phyloP scores from a whole-genome alignment of 2,113 vertebrate genomes.

The Daphoenositta chrysoptera region DNA sequence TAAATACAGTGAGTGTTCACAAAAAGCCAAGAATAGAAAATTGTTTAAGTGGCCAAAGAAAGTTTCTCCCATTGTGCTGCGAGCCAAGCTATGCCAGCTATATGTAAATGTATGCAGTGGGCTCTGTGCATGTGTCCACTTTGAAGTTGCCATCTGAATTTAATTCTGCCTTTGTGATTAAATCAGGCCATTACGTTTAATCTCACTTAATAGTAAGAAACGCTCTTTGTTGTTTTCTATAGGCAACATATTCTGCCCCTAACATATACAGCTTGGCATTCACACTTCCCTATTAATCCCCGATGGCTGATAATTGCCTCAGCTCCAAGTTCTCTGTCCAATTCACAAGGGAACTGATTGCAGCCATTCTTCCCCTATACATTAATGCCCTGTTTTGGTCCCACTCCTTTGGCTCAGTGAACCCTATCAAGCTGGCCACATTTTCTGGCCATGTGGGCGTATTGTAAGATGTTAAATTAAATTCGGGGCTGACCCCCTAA shows the following conservation, averaged over 20 bases:
- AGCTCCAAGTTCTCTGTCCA: conserved; percentile 78
- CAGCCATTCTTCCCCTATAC: conserved; percentile 81
- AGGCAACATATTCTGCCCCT: conserved; percentile 83
- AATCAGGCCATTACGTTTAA: conserved; percentile 86
- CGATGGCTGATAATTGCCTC: conserved; percentile 85
- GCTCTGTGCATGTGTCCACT: conserved; percentile 77
- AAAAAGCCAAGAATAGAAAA: conserved; percentile 76
- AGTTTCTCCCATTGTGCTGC: conserved; percentile 75
- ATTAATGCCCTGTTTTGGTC: conserved; percentile 81
- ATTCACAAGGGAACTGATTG: conserved; percentile 82
- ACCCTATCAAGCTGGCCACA: conserved; percentile 80
- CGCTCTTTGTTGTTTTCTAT: conserved; percentile 83
- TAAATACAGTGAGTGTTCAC: conserved; percentile 77
- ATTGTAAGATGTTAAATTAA: conserved; percentile 82
- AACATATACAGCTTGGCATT: conserved; percentile 83
- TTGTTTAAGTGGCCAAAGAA: conserved; percentile 82
- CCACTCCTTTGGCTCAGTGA: conserved; percentile 80
- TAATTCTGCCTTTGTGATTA: conserved; percentile 84
- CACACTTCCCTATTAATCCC: conserved; percentile 83
- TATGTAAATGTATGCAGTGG: conserved; percentile 82
- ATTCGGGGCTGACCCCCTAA: conserved; percentile 73
- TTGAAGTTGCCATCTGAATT: conserved; percentile 86
- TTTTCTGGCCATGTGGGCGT: conserved; percentile 84
- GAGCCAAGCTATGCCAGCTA: conserved; percentile 80
- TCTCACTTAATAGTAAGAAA: conserved; percentile 86